Percentiles rank a stretch among this genome's conserved stretches.
phyloP scores from a whole-genome alignment of 2,888 invertebrate genomes.

The Euplexia lucipara region DNA sequence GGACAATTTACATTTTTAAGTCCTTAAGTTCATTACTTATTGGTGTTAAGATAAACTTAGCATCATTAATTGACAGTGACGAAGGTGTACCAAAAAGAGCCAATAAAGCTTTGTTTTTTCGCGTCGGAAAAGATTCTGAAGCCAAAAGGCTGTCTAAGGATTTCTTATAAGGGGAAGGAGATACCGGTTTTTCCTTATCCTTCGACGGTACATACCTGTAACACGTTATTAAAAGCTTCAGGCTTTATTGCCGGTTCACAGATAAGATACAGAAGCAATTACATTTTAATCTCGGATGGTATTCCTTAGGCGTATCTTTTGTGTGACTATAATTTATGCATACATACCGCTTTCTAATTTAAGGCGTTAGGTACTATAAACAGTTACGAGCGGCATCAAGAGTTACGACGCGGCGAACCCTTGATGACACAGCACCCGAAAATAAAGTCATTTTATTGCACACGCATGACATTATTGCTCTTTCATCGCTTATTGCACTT shows the following conservation, averaged over 20 bases:
- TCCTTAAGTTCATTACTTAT: constrained; percentile 47
- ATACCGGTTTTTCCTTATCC: constrained; percentile 54
- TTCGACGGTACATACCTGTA: constrained; percentile 49
- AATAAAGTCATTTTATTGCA: constrained; percentile 85
- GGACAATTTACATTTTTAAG: constrained; percentile 30
- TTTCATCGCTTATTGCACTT: constrained; percentile 71
- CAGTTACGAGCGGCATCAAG: constrained; percentile 87
- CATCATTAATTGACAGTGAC: constrained; percentile 85
- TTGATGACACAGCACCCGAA: constrained; percentile 86
- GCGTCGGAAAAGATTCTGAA: constrained; percentile 64
- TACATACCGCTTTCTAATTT: constrained; percentile 83
- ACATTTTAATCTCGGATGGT: constrained; percentile 71
- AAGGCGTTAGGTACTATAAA: constrained; percentile 83
- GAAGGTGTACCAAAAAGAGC: constrained; percentile 76
- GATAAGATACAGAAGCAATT: constrained; percentile 69
- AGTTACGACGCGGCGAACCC: constrained; percentile 83
- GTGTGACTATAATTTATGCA: constrained; percentile 74
- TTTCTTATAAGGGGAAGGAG: constrained; percentile 56
- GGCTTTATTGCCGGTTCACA: constrained; percentile 58
- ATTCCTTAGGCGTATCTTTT: constrained; percentile 71
- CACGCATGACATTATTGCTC: constrained; percentile 77
- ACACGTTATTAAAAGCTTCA: constrained; percentile 60
- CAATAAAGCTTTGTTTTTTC: constrained; percentile 74
- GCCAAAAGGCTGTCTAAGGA: constrained; percentile 60
- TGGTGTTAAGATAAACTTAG: constrained; percentile 62